Evolutionary conservation across 2,888 invertebrate species (phyloP), one percentile per base, ranked within the genome.

Genomic region (Anarsia innoxiella): DNA sequence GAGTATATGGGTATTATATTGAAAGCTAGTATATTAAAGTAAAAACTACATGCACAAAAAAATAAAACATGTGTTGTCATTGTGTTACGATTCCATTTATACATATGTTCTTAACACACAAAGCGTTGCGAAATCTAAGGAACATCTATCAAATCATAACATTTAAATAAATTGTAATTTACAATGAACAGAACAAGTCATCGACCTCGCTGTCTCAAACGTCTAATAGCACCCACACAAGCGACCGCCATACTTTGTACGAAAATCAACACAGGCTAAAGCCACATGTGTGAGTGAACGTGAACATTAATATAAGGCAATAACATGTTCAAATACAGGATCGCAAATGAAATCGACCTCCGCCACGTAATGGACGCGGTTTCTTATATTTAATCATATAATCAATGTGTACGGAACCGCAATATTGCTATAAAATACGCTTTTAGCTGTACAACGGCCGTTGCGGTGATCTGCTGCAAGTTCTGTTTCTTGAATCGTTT

Each of bases 121-220:
- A 45, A 42, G 44, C 49, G 53, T 49, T 51, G 65, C 66, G 56
- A 61, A 63, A 66, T 66, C 63, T 61, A 56, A 47, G 54, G 48
- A 51, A 61, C 66, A 69, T 76, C 68, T 72, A 72, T 75, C 71
- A 75, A 69, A 73, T 67, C 63, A 62, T 60, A 62, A 55, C 66
- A 76, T 79, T 79, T 75, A 73, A 77, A 80, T 79, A 76, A 73
- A 77, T 78, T 76, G 71, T 76, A 73, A 77, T 70, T 76, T 77
- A 73, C 75, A 79, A 79, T 77, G 76, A 70, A 71, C 64, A 62
- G 65, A 61, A 44, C 51, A 60, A 70, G 79, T 74, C 77, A 66
- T 62, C 68, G 75, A 77, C 76, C 80, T 60, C 66, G 48, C 43
- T 48, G 51, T 56, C 54, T 62, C 59, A 58, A 56, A 52, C 59